Conservation (phyloP, 2,797 vertebrate genomes). For the Avahi laniger region DNA sequence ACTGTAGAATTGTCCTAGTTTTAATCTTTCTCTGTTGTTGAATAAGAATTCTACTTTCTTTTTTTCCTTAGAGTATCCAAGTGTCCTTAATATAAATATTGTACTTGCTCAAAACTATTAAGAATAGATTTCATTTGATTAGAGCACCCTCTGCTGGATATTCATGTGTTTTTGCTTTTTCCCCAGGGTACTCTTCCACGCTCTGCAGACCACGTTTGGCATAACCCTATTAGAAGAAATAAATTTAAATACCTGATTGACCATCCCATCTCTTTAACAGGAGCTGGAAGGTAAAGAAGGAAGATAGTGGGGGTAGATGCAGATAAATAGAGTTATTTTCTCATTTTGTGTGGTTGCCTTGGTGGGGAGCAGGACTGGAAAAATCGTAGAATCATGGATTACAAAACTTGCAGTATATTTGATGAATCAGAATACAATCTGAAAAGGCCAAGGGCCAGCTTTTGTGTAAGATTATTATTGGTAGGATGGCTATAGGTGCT, state of each 20-base stretch:
- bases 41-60: background rate
- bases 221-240: conserved; percentile 86
- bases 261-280: conserved; percentile 89
- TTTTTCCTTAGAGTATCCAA: background rate
- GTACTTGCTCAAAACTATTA: background rate
- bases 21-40: background rate
- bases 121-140: conserved; percentile 1
- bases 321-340: background rate
- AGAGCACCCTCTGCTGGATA: background rate
- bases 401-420: background rate
- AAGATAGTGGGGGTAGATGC: background rate
- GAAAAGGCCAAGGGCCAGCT: background rate
- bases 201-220: conserved; percentile 88
- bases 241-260: conserved; percentile 91
- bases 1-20: background rate
- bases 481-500: background rate
- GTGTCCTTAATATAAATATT: background rate
- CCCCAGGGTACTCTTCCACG: conserved; percentile 85
- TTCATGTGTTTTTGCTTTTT: conserved; percentile 41
- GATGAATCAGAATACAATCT: background rate
- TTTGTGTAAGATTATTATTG: background rate
- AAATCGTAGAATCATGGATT: background rate
- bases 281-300: conserved; percentile 89
- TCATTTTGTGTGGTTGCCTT: background rate
- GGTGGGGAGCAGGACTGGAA: background rate